Conservation (phyloP, 2,797 vertebrate genomes). For the Staurois parvus region DNA sequence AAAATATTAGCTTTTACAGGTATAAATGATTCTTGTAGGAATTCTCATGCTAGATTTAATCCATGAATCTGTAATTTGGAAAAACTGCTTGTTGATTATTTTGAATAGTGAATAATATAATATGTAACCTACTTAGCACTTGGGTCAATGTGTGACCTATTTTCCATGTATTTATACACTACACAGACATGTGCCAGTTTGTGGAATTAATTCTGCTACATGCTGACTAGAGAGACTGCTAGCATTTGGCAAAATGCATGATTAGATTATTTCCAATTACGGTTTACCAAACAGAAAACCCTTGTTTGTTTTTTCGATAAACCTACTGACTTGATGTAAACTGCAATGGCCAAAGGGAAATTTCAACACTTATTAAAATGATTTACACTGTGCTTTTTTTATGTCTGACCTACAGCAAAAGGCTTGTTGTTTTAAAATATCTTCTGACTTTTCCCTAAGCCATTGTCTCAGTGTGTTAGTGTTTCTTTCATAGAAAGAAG, state of each 20-base stretch:
- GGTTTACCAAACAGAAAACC: conserved; percentile 3
- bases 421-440: conserved; percentile 38
- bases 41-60: background rate
- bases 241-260: conserved; percentile 25
- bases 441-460: conserved; percentile 37
- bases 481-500: background rate
- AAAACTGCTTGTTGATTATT: conserved; percentile 34
- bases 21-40: background rate
- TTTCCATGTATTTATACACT: conserved; percentile 40
- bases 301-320: conserved; percentile 25
- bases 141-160: conserved; percentile 47
- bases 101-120: conserved; percentile 37
- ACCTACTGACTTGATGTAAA: conserved; percentile 22
- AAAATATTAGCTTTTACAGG: background rate
- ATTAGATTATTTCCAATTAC: conserved; percentile 39
- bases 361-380: conserved; percentile 50
- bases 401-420: conserved; percentile 38
- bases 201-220: conserved; percentile 43
- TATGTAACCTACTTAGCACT: conserved; percentile 49
- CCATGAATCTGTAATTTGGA: conserved; percentile 14
- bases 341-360: conserved; percentile 19
- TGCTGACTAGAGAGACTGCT: conserved; percentile 24
- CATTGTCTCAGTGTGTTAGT: conserved; percentile 27
- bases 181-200: conserved; percentile 44
- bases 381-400: conserved; percentile 19